These are phyloP conservation scores for Anomalospiza imberbis DNA, from an alignment of 2,797 vertebrate genomes.

Conservation along the genomic window DNA sequence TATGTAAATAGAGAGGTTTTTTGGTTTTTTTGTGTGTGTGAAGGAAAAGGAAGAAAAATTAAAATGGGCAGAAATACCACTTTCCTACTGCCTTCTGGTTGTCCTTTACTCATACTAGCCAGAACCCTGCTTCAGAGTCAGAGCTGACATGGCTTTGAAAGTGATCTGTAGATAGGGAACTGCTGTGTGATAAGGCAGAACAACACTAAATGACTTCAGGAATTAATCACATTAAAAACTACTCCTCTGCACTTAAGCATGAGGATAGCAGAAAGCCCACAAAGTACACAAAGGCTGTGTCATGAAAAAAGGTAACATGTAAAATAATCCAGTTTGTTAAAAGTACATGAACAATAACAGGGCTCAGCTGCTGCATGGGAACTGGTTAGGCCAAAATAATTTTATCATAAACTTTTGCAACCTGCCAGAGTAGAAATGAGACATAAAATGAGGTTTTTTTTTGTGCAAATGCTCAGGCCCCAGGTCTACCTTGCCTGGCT, in stretches of 20 bases:
- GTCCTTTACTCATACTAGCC: background rate
- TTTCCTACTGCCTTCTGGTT: background rate
- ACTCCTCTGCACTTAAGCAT: background rate
- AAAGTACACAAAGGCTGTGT: background rate
- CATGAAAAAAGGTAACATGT: background rate
- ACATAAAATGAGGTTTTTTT: background rate
- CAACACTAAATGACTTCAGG: background rate
- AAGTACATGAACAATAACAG: background rate
- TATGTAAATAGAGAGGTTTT: background rate
- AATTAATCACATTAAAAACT: background rate
- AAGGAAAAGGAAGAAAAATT: background rate
- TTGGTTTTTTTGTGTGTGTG: background rate
- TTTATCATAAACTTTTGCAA: background rate
- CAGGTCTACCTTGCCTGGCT: background rate
- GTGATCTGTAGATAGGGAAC: background rate
- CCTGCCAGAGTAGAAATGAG: background rate
- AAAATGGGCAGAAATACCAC: background rate
- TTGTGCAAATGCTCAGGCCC: background rate
- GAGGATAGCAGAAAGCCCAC: background rate
- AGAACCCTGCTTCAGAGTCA: background rate
- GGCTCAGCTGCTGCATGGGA: background rate
- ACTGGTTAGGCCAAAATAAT: background rate
- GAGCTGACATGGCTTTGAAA: background rate
- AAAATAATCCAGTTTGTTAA: background rate
- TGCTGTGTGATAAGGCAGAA: background rate